Evolutionary conservation across 1,140 invertebrate species (phyloP).

Genomic region (Scaptodrosophila lebanonensis): DNA sequence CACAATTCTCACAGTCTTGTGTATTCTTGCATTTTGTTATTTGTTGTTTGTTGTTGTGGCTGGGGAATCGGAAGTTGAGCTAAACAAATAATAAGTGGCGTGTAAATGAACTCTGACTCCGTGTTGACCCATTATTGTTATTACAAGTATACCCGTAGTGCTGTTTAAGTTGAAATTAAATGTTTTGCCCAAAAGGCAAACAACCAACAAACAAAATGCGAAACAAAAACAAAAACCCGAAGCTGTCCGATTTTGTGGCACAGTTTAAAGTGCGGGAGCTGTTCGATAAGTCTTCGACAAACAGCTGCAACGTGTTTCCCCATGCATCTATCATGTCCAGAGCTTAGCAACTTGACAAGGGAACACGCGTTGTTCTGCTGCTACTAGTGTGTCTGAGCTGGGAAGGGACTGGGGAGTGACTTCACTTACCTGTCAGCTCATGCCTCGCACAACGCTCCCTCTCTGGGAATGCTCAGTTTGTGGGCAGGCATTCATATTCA

Average conservation of each 20-base stretch:
- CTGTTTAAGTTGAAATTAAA: slow-evolving; percentile 25
- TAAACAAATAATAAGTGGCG: slow-evolving; percentile 57
- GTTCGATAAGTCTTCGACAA: slow-evolving; percentile 53
- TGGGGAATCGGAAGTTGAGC: slow-evolving; percentile 59
- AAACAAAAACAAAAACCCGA: too few relatives aligned
- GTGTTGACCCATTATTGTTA: slow-evolving; percentile 52
- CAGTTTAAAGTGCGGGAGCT: slow-evolving; percentile 31
- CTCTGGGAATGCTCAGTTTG: too few relatives aligned
- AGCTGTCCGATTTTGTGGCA: slow-evolving; percentile 20
- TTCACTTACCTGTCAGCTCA: slow-evolving; percentile 34
- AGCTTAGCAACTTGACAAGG: slow-evolving; percentile 62
- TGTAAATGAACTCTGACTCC: slow-evolving; percentile 59
- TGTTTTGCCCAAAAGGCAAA: slow-evolving; percentile 6
- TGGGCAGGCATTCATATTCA: too few relatives aligned
- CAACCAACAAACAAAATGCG: slow-evolving; percentile 17
- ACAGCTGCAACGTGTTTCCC: slow-evolving; percentile 38
- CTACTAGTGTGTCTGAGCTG: neutral
- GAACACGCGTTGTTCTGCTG: slow-evolving; percentile 45
- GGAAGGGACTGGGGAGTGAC: too few relatives aligned
- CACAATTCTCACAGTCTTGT: slow-evolving; percentile 35
- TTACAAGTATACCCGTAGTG: slow-evolving; percentile 37
- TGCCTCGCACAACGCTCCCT: slow-evolving; percentile 39
- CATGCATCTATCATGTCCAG: slow-evolving; percentile 53
- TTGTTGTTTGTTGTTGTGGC: too few relatives aligned
- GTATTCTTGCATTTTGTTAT: neutral